phyloP scores from a whole-genome alignment of 2,797 vertebrate genomes.

The Bradypodion ventrale region DNA sequence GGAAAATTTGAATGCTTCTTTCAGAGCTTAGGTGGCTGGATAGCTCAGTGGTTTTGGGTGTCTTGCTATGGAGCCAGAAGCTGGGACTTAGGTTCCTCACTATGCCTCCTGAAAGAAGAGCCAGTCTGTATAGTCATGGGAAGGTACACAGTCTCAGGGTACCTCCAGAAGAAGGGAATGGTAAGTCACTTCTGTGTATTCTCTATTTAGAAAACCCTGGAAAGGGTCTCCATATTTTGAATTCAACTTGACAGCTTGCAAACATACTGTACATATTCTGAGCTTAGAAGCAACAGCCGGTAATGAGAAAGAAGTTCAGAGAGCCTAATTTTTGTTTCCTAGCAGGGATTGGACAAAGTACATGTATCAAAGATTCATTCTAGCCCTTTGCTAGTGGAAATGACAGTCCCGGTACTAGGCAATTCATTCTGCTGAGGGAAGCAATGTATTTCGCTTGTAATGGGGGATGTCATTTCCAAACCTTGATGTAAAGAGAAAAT shows the following conservation, averaged over 20 bases:
- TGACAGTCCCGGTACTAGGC: background rate
- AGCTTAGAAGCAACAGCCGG: background rate
- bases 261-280: too few relatives aligned
- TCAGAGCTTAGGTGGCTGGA: background rate
- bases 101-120: too few relatives aligned
- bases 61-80: too few relatives aligned
- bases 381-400: background rate
- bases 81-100: too few relatives aligned
- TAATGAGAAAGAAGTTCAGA: background rate
- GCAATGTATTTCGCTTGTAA: background rate
- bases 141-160: too few relatives aligned
- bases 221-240: too few relatives aligned
- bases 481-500: background rate
- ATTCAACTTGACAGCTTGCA: too few relatives aligned
- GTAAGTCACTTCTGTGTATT: too few relatives aligned
- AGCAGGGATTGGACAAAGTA: background rate
- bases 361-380: background rate
- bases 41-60: too few relatives aligned
- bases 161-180: too few relatives aligned
- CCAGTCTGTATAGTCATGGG: too few relatives aligned
- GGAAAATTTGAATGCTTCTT: background rate
- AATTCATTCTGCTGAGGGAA: constrained; percentile 12
- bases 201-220: too few relatives aligned
- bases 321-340: constrained; percentile 4
- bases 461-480: background rate